A percentile compares a stretch with the other conserved stretches of the same genome.
phyloP scores from a whole-genome alignment of 2,888 invertebrate species.

The Scaptomyza flava region DNA sequence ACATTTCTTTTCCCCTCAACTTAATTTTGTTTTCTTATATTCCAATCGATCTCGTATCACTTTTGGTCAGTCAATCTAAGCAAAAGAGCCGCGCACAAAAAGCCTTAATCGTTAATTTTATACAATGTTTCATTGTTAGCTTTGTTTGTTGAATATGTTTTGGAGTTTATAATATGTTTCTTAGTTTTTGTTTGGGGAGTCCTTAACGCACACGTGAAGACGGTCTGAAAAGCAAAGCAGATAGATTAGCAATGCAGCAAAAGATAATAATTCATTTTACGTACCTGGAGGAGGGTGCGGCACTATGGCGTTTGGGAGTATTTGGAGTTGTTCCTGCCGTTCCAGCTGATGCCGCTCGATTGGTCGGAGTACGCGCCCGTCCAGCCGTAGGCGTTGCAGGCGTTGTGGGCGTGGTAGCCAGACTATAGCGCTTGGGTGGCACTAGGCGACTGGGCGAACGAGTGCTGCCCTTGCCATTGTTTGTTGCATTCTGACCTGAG shows the following conservation, averaged over 20 bases:
- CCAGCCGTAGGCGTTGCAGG: slow-evolving; percentile 52
- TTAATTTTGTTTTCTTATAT: neutral
- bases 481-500: slow-evolving; percentile 69
- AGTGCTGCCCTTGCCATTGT: slow-evolving; percentile 61
- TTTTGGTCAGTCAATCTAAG: slow-evolving; percentile 61
- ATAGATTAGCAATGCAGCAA: neutral
- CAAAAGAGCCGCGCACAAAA: slow-evolving; percentile 65
- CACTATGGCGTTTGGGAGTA: slow-evolving; percentile 82
- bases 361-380: slow-evolving; percentile 81
- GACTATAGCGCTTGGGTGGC: slow-evolving; percentile 83
- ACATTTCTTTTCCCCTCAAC: neutral
- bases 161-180: slow-evolving; percentile 40
- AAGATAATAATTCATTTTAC: slow-evolving; percentile 8
- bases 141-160: slow-evolving; percentile 47
- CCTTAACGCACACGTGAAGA: slow-evolving; percentile 80
- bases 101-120: slow-evolving; percentile 72
- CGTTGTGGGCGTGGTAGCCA: slow-evolving; percentile 61
- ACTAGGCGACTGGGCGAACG: slow-evolving; percentile 84
- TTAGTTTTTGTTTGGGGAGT: slow-evolving; percentile 23
- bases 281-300: slow-evolving; percentile 82
- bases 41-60: slow-evolving; percentile 37
- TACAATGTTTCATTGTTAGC: slow-evolving; percentile 75
- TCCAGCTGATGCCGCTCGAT: slow-evolving; percentile 55
- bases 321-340: slow-evolving; percentile 75
- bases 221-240: slow-evolving; percentile 69